Evolutionary conservation across 2,113 vertebrate species (phyloP), one percentile per base, ranked within the genome.

Genomic region (Brachypteracias leptosomus): DNA sequence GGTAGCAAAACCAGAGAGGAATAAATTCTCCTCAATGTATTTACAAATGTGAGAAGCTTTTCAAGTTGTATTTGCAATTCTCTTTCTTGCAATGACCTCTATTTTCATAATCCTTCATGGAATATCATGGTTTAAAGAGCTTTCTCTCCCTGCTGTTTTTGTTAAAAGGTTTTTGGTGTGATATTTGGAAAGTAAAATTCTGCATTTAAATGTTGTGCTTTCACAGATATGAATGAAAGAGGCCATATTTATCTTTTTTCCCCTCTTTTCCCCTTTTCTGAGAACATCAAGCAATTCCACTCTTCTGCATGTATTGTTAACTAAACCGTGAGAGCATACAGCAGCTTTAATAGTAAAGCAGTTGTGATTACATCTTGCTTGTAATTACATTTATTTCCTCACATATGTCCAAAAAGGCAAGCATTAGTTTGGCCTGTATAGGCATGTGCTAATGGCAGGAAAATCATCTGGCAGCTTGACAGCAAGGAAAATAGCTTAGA

Each of bases 91-190:
- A 88, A 97, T 97, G 98, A 98, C 98, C 98, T 98, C 98, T 98
- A 97, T 98, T 98, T 98, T 98, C 98, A 98, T 98, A 98, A 98
- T 98, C 98, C 98, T 98, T 98, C 96, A 97, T 97, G 97, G 98
- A 97, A 97, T 98, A 98, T 97, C 97, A 97, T 97, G 97, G 97
- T 97, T 98, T 98, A 96, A 97, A 98, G 96, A 98, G 97, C 97
- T 98, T 98, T 98, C 94, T 98, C 95, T 97, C 94, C 98, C 98
- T 97, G 98, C 98, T 98, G 97, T 98, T 98, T 98, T 97, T 97
- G 97, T 97, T 98, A 98, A 98, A 98, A 97, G 98, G 97, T 98
- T 98, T 97, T 97, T 95, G 96, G 97, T 97, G 88, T 90, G 66
- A 95, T 98, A 97, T 98, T 98, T 98, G 96, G 96, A 94, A 98